Conservation (phyloP, 1,140 invertebrate genomes). For the Druon quercuslanigerum region DNA sequence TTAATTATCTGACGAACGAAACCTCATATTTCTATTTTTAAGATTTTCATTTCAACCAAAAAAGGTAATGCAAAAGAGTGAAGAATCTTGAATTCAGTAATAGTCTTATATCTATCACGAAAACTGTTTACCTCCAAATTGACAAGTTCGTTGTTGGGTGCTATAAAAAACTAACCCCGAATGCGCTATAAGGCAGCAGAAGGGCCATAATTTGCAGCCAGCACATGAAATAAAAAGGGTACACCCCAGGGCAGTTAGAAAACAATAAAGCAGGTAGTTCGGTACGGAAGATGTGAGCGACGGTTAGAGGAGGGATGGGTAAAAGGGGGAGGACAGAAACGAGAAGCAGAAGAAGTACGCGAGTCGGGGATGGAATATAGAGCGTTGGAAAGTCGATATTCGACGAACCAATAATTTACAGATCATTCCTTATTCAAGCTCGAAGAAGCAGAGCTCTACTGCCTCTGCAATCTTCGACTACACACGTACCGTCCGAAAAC, state of each 20-base stretch:
- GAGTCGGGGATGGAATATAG: constrained; percentile 27
- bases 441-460: constrained; percentile 23
- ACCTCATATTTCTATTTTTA: background rate
- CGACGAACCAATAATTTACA: constrained; percentile 53
- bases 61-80: background rate
- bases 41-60: background rate
- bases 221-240: constrained; percentile 20
- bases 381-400: constrained; percentile 49
- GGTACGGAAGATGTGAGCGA: constrained; percentile 2
- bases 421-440: constrained; percentile 54
- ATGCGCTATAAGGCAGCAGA: background rate
- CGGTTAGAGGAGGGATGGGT: background rate
- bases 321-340: constrained; percentile 16
- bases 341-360: constrained; percentile 18
- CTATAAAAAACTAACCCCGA: constrained; percentile 16
- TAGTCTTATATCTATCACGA: background rate
- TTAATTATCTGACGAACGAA: too few relatives aligned
- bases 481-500: constrained; percentile 1
- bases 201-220: constrained; percentile 24
- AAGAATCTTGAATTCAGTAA: constrained; percentile 1
- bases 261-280: constrained; percentile 21
- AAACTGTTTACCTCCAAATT: constrained; percentile 10
- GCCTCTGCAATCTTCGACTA: constrained; percentile 9
- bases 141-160: constrained; percentile 11
- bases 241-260: constrained; percentile 25